A percentile compares a stretch with the other conserved stretches of the same genome.
Evolutionary conservation across 2,113 vertebrate species (phyloP).

Genomic region (Equus przewalskii): DNA sequence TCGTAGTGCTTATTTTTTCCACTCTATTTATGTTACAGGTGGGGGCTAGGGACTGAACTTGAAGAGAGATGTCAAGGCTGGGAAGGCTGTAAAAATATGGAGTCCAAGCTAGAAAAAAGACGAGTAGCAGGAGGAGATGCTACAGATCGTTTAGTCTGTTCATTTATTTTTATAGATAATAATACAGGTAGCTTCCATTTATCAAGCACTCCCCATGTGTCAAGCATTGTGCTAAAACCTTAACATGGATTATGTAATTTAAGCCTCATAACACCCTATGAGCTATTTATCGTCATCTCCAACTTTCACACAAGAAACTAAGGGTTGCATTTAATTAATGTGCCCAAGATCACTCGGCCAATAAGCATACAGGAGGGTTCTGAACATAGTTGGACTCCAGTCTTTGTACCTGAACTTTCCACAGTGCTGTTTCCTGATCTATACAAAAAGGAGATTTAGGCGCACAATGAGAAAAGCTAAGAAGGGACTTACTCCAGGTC

Average conservation of each 20-base stretch:
- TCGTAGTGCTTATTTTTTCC: background rate
- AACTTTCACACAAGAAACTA: background rate
- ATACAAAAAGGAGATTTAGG: background rate
- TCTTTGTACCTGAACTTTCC: background rate
- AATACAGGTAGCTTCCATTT: background rate
- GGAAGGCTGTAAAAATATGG: background rate
- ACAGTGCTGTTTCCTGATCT: background rate
- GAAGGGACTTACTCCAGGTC: background rate
- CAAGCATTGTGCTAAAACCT: background rate
- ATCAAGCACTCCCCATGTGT: background rate
- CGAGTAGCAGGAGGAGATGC: background rate
- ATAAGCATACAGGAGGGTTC: background rate
- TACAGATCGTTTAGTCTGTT: background rate
- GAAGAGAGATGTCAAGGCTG: background rate
- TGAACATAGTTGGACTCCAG: background rate
- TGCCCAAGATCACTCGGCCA: background rate
- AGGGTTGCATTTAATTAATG: background rate
- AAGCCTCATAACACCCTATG: background rate
- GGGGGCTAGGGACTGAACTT: background rate
- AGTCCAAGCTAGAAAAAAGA: background rate
- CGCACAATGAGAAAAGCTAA: background rate
- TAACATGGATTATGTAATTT: background rate
- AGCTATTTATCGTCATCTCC: background rate
- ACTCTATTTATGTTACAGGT: background rate
- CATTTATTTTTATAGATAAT: conserved; percentile 15